Base-by-base conservation (phyloP, 2,113 vertebrate genomes). In the Mormyrus iriodes region DNA sequence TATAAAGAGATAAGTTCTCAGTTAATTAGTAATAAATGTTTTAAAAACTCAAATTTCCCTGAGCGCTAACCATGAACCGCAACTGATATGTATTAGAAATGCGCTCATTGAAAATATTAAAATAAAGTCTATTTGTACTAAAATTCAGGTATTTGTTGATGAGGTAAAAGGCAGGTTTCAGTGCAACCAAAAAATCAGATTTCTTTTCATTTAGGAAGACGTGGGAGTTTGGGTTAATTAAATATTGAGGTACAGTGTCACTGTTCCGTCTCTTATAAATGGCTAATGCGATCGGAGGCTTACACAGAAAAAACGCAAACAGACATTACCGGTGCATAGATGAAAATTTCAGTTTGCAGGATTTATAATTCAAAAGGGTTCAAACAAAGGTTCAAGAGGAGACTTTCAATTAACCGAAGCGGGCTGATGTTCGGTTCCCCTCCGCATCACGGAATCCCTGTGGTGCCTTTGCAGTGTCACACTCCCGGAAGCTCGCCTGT, bases 11-110 rank as follows among this genome's bases (percentile, higher is more conserved):
- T 95, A 95, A 95, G 93, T 95, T 95, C 92, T 94, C 94, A 91
- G 93, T 93, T 95, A 95, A 95, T 96, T 93, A 95, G 91, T 94
- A 93, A 95, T 95, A 95, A 95, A 96, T 96, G 94, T 94, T 96
- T 95, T 93, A 95, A 93, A 94, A 92, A 93, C 89, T 88, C 89
- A 91, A 90, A 92, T 94, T 94, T 95, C 93, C 92, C 61, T 21
- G 39, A 84, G 79, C 52, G 17, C 10, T 15, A 89, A 42, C 88
- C 58, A 31, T 13, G 24, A 88, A 79, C n/a, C 88, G 9, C 10
- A 24, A 69, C 65, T 52, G 88, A 24, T 9, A 27, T 19, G 15
- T 31, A 84, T 58, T 31, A 53, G 48, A 21, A 49, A 76, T 19
- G 17, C 35, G 42, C 87, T 53, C 52, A 35, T 24, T 21, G n/a